phyloP scores from a whole-genome alignment of 2,113 vertebrate genomes.

The Pyrgilauda ruficollis region DNA sequence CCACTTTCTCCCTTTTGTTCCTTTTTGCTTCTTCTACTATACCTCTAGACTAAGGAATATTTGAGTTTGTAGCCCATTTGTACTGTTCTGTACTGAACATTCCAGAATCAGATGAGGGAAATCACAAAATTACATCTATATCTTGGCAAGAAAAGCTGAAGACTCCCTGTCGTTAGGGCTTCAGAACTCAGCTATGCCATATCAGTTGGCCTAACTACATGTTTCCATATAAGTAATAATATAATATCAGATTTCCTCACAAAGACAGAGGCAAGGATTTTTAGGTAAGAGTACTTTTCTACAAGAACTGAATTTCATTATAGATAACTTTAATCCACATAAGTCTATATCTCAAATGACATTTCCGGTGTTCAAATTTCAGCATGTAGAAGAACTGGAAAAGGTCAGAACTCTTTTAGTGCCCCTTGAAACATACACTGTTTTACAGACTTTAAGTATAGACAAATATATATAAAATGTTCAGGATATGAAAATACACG shows the following conservation, averaged over 20 bases:
- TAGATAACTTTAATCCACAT: neutral
- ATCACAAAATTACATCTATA: neutral
- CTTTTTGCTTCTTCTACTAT: neutral
- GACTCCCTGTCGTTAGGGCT: neutral
- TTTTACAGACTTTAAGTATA: neutral
- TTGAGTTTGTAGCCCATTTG: neutral
- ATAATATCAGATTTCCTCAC: neutral
- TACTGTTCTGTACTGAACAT: neutral
- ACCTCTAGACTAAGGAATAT: neutral
- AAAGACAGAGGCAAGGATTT: neutral
- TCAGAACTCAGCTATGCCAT: neutral
- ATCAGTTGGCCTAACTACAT: neutral
- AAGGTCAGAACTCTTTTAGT: neutral
- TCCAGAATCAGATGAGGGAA: neutral
- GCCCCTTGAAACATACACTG: neutral
- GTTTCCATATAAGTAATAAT: neutral
- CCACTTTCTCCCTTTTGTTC: neutral
- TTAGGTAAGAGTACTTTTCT: neutral
- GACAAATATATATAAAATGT: neutral
- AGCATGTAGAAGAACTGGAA: neutral
- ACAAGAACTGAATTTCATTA: neutral
- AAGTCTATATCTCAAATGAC: neutral
- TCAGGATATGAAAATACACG: neutral
- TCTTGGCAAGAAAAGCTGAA: neutral
- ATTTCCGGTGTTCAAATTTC: neutral